Percentiles rank a stretch among this genome's conserved stretches.
Evolutionary conservation across 2,797 vertebrate genomes (phyloP).

Genomic region (Sternarchorhynchus goeldii): DNA sequence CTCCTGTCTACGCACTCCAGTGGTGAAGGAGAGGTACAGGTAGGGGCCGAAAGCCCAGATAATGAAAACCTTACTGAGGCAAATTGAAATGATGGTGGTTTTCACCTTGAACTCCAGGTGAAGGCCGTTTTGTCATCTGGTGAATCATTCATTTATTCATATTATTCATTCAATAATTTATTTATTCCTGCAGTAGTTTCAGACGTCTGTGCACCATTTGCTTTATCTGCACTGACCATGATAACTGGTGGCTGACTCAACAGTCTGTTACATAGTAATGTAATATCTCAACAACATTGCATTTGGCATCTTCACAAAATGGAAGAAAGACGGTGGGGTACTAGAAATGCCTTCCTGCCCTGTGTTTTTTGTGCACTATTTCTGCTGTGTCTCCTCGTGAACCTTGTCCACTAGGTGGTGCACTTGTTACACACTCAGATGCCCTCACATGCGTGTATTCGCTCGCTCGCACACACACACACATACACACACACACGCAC

Average conservation of each 20-base stretch:
- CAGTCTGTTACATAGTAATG: slow-evolving; percentile 38
- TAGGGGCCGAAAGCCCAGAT: slow-evolving; percentile 46
- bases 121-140: slow-evolving; percentile 37
- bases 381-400: slow-evolving; percentile 2
- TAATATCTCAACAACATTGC: slow-evolving; percentile 57
- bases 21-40: not conserved
- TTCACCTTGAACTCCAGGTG: slow-evolving; percentile 65
- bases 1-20: slow-evolving; percentile 23
- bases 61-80: slow-evolving; percentile 55
- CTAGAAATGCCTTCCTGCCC: slow-evolving; percentile 52
- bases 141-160: slow-evolving; percentile 1
- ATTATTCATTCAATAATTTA: no score
- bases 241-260: slow-evolving; percentile 52
- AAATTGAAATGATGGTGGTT: slow-evolving; percentile 52
- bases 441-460: slow-evolving; percentile 31
- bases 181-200: slow-evolving; percentile 17
- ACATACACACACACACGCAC: not conserved
- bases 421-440: slow-evolving; percentile 58
- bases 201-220: slow-evolving; percentile 11
- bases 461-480: no score
- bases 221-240: slow-evolving; percentile 12
- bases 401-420: slow-evolving; percentile 68
- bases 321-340: slow-evolving; percentile 41
- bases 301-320: slow-evolving; percentile 52
- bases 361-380: not conserved